Evolutionary conservation across 2,888 invertebrate species (phyloP), one percentile per base, ranked within the genome.

Genomic region (Leptinotarsa rubiginosa): DNA sequence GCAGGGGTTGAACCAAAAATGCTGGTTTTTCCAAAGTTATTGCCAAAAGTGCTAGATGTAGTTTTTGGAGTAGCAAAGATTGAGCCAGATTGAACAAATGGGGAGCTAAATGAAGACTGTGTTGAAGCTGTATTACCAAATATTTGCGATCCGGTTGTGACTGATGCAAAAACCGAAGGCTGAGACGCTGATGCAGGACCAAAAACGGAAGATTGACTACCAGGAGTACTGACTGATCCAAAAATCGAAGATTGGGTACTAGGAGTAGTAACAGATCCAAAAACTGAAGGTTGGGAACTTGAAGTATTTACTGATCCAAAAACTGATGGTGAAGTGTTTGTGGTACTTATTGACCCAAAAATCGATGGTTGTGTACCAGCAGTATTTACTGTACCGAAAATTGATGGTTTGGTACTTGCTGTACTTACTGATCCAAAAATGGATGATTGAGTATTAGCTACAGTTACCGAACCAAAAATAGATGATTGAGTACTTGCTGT

Each of bases 1-100:
- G 73, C 54, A 64, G 76, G 69, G 22, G 78, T 69, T 52, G 74
- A 49, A 25, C 87, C 89, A 82, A 88, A 87, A 81, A 80, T 7
- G 81, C 49, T 64, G 80, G 73, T 74, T 80, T 80, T 56, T 4
- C 84, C 86, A 81, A 86, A 86, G 22, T 81, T 80, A n/a, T 83
- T 80, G 41, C 83, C 80, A 72, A 82, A 80, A 13, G 82, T 75
- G 47, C 74, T 78, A 25, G 74, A 75, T 50, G 81, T 72, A 41
- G 80, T 77, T 22, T 82, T 74, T 65, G 81, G 70, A 47, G 78
- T 73, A 69, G 81, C 83, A 79, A 83, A 83, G 41, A 78, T 70
- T 7, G 79, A 77, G 12, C 74, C 71, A 22, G 70, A 52, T 64
- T 72, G 41, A 12, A 66, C 72, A 66, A 73, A 73, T 47, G 74